A percentile compares a stretch with the other conserved stretches of the same genome.
phyloP scores from a whole-genome alignment of 2,888 invertebrate genomes.

The Pterostichus madidus region DNA sequence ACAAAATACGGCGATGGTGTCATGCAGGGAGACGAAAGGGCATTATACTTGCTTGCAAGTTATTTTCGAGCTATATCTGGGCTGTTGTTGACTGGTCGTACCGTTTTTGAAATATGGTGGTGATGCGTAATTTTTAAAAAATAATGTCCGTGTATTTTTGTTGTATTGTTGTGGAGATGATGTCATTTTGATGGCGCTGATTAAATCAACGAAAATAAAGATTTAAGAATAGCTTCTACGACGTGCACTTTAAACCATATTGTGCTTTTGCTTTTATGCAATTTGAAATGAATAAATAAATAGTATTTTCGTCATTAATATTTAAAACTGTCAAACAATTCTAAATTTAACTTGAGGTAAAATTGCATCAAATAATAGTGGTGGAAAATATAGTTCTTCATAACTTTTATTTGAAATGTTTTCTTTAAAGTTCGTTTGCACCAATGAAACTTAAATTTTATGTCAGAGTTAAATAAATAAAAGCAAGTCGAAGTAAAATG shows the following conservation, averaged over 20 bases:
- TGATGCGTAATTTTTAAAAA: conserved; percentile 7
- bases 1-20: conserved; percentile 26
- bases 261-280: background rate
- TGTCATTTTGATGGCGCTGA: background rate
- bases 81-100: background rate
- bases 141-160: conserved; percentile 5
- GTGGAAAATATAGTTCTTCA: no score
- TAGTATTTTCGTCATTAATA: background rate
- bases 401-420: no score
- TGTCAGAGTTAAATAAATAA: no score
- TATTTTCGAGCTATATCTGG: conserved; percentile 7
- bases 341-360: no score
- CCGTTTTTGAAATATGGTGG: conserved; percentile 8
- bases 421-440: no score
- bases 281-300: background rate
- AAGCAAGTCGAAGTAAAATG: no score
- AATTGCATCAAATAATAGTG: no score
- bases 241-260: background rate
- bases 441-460: no score
- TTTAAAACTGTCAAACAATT: no score
- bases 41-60: background rate
- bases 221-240: conserved; percentile 8
- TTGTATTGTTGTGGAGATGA: background rate
- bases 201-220: conserved; percentile 5
- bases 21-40: conserved; percentile 14